Percentiles rank a stretch among this genome's conserved stretches.
These are phyloP conservation scores for Lithophane socia DNA, from an alignment of 2,888 invertebrate species.

Conservation along the genomic window DNA sequence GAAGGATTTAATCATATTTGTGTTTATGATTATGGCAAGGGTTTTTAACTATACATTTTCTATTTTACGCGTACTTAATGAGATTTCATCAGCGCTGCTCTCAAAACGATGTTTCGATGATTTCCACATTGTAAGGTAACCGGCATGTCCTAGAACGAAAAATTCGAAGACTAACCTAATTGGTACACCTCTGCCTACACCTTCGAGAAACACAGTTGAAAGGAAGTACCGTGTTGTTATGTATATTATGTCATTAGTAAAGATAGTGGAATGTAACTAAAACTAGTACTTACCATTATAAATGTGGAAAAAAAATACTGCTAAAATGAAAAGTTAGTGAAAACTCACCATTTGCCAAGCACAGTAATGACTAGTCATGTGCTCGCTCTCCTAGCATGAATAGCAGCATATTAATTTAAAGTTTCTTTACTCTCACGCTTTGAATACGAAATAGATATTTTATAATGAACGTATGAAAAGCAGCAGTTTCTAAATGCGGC, in stretches of 20 bases:
- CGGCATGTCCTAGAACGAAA: too few relatives aligned
- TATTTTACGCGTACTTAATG: not conserved
- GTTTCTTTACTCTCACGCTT: conserved; percentile 5
- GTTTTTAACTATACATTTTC: not conserved
- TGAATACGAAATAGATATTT: conserved; percentile 29
- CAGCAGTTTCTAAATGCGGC: not conserved
- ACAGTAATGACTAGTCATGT: conserved; percentile 14
- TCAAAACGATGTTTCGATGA: too few relatives aligned
- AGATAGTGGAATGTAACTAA: not conserved
- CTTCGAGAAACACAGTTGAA: too few relatives aligned
- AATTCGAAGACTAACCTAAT: too few relatives aligned
- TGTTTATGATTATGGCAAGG: conserved; percentile 2
- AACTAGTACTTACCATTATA: too few relatives aligned
- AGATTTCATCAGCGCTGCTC: not conserved
- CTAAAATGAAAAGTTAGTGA: not conserved
- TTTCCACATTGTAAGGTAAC: too few relatives aligned
- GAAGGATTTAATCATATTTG: conserved; percentile 34
- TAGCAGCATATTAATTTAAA: conserved; percentile 28
- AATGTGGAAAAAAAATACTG: not conserved
- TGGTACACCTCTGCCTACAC: too few relatives aligned
- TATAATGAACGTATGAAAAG: conserved; percentile 2
- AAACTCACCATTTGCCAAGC: conserved; percentile 3
- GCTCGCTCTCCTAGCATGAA: conserved; percentile 5
- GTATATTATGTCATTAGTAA: not conserved
- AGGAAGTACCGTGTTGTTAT: too few relatives aligned